Conservation (phyloP, 2,797 vertebrate species). For the Xenops minutus region DNA sequence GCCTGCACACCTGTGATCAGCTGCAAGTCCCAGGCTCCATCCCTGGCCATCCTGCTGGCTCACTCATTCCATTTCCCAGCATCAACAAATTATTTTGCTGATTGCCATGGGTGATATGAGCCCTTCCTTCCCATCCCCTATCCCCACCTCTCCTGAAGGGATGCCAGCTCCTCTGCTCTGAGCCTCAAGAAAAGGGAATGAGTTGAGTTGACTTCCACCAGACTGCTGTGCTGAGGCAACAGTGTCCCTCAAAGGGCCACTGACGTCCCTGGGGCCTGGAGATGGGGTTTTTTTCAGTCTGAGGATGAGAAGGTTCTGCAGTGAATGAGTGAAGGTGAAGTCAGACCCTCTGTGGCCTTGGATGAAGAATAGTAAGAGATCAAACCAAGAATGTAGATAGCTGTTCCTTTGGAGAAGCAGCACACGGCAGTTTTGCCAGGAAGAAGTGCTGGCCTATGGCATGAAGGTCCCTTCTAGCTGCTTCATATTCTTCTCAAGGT, state of each 20-base stretch:
- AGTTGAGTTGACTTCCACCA: background rate
- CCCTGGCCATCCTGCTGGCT: background rate
- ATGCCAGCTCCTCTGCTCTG: background rate
- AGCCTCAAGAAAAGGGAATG: background rate
- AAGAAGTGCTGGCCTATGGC: background rate
- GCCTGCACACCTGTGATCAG: background rate
- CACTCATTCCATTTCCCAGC: background rate
- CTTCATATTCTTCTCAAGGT: background rate
- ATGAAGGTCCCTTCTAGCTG: background rate
- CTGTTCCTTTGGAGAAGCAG: background rate
- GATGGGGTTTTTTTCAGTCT: background rate
- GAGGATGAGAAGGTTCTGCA: background rate
- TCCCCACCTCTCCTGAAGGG: background rate
- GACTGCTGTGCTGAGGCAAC: background rate
- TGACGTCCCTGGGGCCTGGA: background rate
- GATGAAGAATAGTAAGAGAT: background rate
- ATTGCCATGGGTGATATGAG: background rate
- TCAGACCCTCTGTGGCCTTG: background rate
- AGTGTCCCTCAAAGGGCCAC: background rate
- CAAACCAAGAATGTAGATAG: background rate
- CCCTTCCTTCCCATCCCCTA: background rate
- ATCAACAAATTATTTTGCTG: background rate
- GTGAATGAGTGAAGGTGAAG: background rate
- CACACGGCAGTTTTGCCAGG: background rate
- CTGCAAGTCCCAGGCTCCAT: background rate